Base-by-base conservation (phyloP, 2,797 vertebrate genomes). In the Artibeus lituratus region DNA sequence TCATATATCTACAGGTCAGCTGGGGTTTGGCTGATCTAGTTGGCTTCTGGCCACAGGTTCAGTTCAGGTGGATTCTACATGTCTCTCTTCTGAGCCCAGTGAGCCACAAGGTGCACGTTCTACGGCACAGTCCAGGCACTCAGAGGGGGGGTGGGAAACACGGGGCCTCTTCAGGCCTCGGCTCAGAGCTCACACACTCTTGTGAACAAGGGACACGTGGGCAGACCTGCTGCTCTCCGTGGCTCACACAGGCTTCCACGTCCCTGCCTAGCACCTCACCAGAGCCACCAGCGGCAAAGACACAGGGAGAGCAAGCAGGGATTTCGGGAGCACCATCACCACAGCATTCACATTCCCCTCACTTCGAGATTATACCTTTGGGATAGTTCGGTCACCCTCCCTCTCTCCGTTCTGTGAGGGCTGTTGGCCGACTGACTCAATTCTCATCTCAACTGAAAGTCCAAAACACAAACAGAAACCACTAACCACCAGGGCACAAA, bases 241-340 rank as follows among this genome's bases (percentile, higher is more conserved):
- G 94, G 76, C 65, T 91, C 91, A 81, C 57, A 26, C 10, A 10
- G 4, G 1, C 44, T 91, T 94, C 84, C 94, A 96, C 19, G 47
- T 24, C 91, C 91, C 86, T 77, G 81, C 87, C 94, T 89, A 32
- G 67, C 47, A 19, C 62, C 65, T 22, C n/a, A 10, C 94, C 93
- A 95, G 83, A 69, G 84, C 95, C 91, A 22, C 15, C 0, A 12
- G 73, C 62, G 11, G 73, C 74, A 51, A 88, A 55, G 80, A 15
- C 86, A 35, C 42, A 15, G 94, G 37, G 88, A 83, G 97, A 24
- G 95, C 65, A 44, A 59, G 95, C 69, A 80, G n/a, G 95, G 83
- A 72, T 39, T 0, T 4, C 5, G 32, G 73, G 39, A 94, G 22
- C 39, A 37, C 26, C 49, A 55, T 86, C 37, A 47, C 35, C 47